Evolutionary conservation across 2,888 invertebrate species (phyloP).

Genomic region (Dicyrtoma fusca): DNA sequence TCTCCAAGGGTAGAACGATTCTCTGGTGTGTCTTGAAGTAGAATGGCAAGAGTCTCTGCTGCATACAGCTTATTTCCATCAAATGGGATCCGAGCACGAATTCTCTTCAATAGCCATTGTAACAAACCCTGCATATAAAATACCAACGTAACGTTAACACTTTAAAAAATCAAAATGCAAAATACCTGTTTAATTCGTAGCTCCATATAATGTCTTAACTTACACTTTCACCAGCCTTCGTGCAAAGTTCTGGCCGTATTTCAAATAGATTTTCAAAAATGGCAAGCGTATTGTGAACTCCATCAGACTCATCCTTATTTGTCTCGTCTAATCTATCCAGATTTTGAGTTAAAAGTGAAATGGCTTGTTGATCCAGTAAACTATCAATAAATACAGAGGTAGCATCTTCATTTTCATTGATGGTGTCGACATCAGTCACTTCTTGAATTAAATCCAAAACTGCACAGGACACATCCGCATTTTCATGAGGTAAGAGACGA

Average conservation of each 20-base stretch:
- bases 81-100: slow-evolving; percentile 87
- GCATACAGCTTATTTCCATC: slow-evolving; percentile 94
- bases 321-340: slow-evolving; percentile 89
- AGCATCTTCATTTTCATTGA: slow-evolving; percentile 92
- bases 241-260: slow-evolving; percentile 79
- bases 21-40: slow-evolving; percentile 85
- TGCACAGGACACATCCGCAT: slow-evolving; percentile 91
- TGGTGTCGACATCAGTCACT: slow-evolving; percentile 92
- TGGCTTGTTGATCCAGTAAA: slow-evolving; percentile 84
- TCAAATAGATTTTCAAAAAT: slow-evolving; percentile 96
- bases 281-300: slow-evolving; percentile 89
- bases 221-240: slow-evolving; percentile 74
- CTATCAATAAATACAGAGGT: slow-evolving; percentile 85
- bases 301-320: slow-evolving; percentile 92
- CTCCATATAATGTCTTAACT: slow-evolving; percentile 16
- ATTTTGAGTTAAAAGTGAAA: slow-evolving; percentile 89
- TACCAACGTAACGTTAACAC: too few species aligned
- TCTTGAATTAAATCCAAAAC: slow-evolving; percentile 77
- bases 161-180: too few species aligned
- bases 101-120: slow-evolving; percentile 86
- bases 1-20: slow-evolving; percentile 84
- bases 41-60: slow-evolving; percentile 92
- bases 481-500: slow-evolving; percentile 92
- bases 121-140: slow-evolving; percentile 88
- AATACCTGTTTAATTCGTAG: background rate